phyloP scores from a whole-genome alignment of 2,797 vertebrate genomes.

The Poecilia picta region DNA sequence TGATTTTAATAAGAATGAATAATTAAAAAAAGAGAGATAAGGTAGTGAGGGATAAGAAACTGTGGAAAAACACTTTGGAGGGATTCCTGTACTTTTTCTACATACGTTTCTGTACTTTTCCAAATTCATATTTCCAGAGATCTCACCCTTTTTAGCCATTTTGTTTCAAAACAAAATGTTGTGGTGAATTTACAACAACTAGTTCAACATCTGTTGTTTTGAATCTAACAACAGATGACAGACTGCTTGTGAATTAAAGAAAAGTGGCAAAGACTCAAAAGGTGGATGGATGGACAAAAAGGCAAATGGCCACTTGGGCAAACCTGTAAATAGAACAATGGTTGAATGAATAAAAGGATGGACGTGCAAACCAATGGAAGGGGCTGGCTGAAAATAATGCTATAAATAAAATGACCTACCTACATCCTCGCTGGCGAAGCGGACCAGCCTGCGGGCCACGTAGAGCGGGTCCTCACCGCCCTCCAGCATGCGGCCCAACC shows the following conservation, averaged over 20 bases:
- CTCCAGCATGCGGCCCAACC: constrained; percentile 97
- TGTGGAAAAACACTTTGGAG: not conserved
- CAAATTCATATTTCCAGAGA: not conserved
- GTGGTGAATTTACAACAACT: not conserved
- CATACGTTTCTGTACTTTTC: not conserved
- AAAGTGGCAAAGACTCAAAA: not conserved
- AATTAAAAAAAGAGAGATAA: not conserved
- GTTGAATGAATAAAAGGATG: not conserved
- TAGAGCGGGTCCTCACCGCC: constrained; percentile 96
- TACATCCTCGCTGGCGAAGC: constrained; percentile 97
- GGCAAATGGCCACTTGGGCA: not conserved
- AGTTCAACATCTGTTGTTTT: not conserved
- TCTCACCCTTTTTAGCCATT: not conserved
- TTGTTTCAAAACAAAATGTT: not conserved
- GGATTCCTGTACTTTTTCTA: not conserved
- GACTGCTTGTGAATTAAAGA: not conserved
- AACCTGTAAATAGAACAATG: not conserved
- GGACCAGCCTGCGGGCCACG: constrained; percentile 92
- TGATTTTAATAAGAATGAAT: not conserved
- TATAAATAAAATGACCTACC: constrained; percentile 77
- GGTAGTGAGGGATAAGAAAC: not conserved
- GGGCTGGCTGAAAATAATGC: not conserved
- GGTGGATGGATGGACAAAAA: not conserved
- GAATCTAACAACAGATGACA: not conserved
- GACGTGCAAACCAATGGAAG: not conserved